Conservation (phyloP, 2,797 vertebrate genomes). For the Pipistrellus pipistrellus region DNA sequence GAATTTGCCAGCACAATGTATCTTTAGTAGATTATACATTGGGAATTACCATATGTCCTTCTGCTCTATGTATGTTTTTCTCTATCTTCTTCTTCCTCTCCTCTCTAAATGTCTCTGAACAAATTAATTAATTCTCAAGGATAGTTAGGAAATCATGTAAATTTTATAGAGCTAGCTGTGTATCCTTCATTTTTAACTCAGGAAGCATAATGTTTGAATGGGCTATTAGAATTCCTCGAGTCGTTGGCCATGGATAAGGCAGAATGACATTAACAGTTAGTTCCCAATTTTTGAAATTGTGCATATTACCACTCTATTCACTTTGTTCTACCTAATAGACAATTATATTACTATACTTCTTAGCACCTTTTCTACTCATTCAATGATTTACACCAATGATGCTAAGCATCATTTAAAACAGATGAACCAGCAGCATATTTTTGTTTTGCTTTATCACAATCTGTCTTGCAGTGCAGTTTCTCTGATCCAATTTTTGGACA, state of each 20-base stretch:
- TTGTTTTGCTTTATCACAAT: background rate
- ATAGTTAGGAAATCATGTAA: background rate
- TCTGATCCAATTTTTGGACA: background rate
- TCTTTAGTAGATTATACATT: background rate
- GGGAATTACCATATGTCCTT: background rate
- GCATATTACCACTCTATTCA: background rate
- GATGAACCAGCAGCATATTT: background rate
- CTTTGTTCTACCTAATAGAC: background rate
- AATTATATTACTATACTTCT: conserved; percentile 38
- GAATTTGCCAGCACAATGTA: background rate
- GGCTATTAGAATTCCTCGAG: background rate
- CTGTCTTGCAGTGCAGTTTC: background rate
- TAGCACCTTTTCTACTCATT: background rate
- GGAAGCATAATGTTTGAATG: background rate
- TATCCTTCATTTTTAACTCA: background rate
- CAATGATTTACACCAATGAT: background rate
- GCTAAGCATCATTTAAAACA: background rate
- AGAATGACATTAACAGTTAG: background rate
- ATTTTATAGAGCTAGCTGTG: background rate
- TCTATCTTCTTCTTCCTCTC: background rate
- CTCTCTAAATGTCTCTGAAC: background rate
- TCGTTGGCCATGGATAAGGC: background rate
- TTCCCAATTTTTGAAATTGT: conserved; percentile 16
- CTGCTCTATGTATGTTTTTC: background rate
- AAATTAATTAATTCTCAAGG: background rate